Conservation (phyloP, 2,888 invertebrate genomes). For the Phengaris arion region DNA sequence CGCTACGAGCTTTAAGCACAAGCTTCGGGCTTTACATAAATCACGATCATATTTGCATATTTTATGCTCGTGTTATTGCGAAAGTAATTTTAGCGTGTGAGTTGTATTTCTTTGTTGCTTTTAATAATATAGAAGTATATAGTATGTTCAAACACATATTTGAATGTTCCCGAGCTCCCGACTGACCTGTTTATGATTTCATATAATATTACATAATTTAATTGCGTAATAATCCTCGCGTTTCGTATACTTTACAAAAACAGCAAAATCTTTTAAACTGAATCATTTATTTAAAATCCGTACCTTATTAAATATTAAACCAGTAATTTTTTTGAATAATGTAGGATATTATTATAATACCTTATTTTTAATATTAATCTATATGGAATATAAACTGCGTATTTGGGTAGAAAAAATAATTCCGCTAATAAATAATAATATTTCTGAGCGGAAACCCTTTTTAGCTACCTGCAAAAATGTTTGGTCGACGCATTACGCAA, state of each 20-base stretch:
- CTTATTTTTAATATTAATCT: neutral
- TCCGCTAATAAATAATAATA: constrained; percentile 1
- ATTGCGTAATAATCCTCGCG: neutral
- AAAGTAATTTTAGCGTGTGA: constrained; percentile 13
- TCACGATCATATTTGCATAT: constrained; percentile 16
- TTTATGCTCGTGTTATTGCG: constrained; percentile 14
- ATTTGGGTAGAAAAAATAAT: neutral
- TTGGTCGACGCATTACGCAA: neutral
- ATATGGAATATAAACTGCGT: neutral
- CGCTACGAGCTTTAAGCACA: constrained; percentile 10
- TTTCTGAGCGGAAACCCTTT: constrained; percentile 1
- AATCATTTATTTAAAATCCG: neutral
- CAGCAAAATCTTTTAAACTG: neutral
- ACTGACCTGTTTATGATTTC: no score
- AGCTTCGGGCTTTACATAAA: constrained; percentile 7
- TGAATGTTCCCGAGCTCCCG: neutral
- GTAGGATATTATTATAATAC: neutral
- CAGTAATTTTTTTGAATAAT: neutral
- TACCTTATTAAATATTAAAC: neutral
- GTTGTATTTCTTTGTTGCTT: constrained; percentile 14
- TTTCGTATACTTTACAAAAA: neutral
- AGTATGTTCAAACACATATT: neutral
- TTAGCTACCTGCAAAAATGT: neutral
- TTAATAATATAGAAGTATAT: neutral
- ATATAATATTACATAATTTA: no score